Percentiles rank a stretch among this genome's conserved stretches.
These are phyloP conservation scores for Latrodectus geometricus DNA, from an alignment of 1,140 invertebrate genomes.

Conservation along the genomic window DNA sequence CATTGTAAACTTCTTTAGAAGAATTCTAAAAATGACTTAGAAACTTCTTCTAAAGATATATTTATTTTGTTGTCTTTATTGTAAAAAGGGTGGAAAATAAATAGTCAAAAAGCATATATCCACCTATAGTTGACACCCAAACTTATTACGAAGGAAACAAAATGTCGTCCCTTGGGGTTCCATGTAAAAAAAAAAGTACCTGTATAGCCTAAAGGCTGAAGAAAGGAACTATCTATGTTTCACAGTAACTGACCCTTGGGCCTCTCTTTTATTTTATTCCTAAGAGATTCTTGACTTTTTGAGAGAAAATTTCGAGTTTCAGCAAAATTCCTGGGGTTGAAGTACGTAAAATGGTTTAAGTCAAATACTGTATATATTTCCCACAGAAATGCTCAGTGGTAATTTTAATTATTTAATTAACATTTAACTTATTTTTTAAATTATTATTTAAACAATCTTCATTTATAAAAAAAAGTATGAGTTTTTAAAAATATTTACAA, in stretches of 20 bases:
- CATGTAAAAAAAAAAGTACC: slow-evolving; percentile 8
- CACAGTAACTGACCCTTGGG: slow-evolving; percentile 55
- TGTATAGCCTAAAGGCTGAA: slow-evolving; percentile 1
- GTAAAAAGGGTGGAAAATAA: slow-evolving; percentile 1
- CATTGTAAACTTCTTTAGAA: not conserved
- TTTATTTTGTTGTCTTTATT: not conserved
- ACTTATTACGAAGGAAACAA: slow-evolving; percentile 17
- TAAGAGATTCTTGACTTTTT: slow-evolving; percentile 34
- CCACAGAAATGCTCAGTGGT: too few relatives aligned
- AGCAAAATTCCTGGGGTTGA: not conserved
- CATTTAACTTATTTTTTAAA: too few relatives aligned
- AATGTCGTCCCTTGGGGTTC: slow-evolving; percentile 36
- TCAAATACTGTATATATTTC: not conserved
- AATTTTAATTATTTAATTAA: too few relatives aligned
- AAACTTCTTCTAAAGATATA: slow-evolving; percentile 11
- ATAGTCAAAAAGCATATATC: not conserved
- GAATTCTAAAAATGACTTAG: not conserved
- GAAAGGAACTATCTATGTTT: slow-evolving; percentile 54
- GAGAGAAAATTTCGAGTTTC: slow-evolving; percentile 10
- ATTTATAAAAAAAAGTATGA: too few relatives aligned
- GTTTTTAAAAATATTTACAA: too few relatives aligned
- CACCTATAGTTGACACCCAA: slow-evolving; percentile 49
- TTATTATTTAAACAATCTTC: too few relatives aligned
- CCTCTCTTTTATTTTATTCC: slow-evolving; percentile 36
- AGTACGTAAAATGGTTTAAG: slow-evolving; percentile 32